A percentile compares a stretch with the other conserved stretches of the same genome.
phyloP scores from a whole-genome alignment of 1,140 invertebrate species.

The Trinorchestia longiramus region DNA sequence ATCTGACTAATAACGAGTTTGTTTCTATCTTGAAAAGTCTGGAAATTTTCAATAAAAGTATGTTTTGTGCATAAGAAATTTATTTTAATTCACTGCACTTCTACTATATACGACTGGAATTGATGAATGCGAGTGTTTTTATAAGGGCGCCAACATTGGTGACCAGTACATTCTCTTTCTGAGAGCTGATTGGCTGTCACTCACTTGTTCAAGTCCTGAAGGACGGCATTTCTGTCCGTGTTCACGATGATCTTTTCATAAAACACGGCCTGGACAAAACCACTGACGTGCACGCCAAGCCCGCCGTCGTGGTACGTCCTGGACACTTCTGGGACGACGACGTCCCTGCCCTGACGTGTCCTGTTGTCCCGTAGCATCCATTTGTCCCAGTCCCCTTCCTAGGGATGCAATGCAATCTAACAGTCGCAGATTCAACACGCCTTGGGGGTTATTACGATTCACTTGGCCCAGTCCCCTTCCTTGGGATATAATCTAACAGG shows the following conservation, averaged over 20 bases:
- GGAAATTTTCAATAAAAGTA: too few relatives aligned
- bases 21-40: too few relatives aligned
- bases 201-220: conserved; percentile 3
- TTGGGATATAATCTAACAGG: too few relatives aligned
- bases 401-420: neutral
- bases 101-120: neutral
- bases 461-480: too few relatives aligned
- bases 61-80: too few relatives aligned
- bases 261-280: conserved; percentile 58
- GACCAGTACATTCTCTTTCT: neutral
- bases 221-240: neutral
- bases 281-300: conserved; percentile 59
- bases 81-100: too few relatives aligned
- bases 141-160: neutral
- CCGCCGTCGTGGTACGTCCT: conserved; percentile 62
- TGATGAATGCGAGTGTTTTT: neutral
- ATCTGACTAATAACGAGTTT: too few relatives aligned
- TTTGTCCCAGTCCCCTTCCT: conserved; percentile 61
- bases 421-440: neutral
- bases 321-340: conserved; percentile 62
- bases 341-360: conserved; percentile 58
- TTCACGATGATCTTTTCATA: conserved; percentile 15
- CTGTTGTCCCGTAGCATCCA: conserved; percentile 61
- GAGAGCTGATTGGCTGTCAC: neutral
- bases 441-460: neutral